Conservation (phyloP, 2,113 vertebrate species). For the Cheirogaleus medius region DNA sequence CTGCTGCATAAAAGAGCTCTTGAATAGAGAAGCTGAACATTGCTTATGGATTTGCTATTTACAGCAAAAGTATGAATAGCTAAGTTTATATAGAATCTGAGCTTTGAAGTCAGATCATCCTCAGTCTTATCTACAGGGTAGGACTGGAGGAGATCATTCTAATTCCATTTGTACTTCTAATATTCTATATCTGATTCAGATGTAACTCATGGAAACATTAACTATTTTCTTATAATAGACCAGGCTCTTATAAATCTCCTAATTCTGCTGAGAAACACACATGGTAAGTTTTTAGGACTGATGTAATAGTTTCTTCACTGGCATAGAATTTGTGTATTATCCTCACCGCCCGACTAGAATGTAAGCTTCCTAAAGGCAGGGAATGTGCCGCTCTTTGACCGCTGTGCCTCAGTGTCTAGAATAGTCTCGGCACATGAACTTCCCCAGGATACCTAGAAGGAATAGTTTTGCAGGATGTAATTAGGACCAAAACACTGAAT, state of each 20-base stretch:
- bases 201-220: background rate
- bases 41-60: background rate
- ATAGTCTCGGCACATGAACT: too few relatives aligned
- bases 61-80: background rate
- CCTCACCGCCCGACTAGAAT: accelerated
- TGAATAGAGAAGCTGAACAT: background rate
- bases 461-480: background rate
- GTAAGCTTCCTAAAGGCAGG: background rate
- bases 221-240: background rate
- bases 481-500: background rate
- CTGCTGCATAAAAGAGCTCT: background rate
- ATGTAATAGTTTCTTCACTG: background rate
- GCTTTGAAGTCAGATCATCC: background rate
- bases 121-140: background rate
- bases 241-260: background rate
- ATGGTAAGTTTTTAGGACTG: background rate
- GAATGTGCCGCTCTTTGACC: too few relatives aligned
- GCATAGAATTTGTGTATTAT: background rate
- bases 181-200: background rate
- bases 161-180: background rate
- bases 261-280: background rate
- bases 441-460: too few relatives aligned
- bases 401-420: background rate
- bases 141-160: background rate
- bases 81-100: background rate